Base-by-base conservation (phyloP, 2,797 vertebrate species). In the Morelia viridis region DNA sequence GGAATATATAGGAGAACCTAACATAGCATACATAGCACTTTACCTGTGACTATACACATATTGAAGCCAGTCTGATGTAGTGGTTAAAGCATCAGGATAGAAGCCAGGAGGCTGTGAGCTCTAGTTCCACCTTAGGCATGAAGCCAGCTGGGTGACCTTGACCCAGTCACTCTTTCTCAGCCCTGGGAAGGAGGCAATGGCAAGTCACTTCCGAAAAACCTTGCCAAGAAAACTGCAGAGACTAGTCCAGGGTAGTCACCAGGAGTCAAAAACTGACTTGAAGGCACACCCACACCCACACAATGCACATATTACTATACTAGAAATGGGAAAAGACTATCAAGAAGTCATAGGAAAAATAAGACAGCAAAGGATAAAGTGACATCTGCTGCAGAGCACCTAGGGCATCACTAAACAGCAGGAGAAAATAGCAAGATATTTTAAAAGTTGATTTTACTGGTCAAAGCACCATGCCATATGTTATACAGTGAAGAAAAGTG, bases 361-460 rank as follows among this genome's bases (percentile, higher is more conserved):
- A 28, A 68, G 17, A 5, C 80, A 58, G 58, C 68, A 94, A 93
- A 91, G 28, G 83, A 56, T 26, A n/a, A 35, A 90, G 86, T 60
- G 62, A 61, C 31, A 83, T 65, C 26, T 57, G 50, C 53, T 88
- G 65, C 58, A 85, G 62, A 61, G 60, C 35, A 60, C 58, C 76
- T 68, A 41, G 89, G 35, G 46, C 64, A 88, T 53, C 46, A n/a
- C 12, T 28, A 53, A 58, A 80, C 57, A 1, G 46, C 9, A 1
- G 46, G 6, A 71, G 19, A 91, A 76, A 91, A 41, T 6, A 58
- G 64, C 56, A 87, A 92, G 61, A 84, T 83, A 68, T 85, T 46
- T 76, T 91, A 62, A 58, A 87, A 11, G 58, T 31, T 41, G 17
- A 91, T 62, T 87, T 53, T 91, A 87, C 53, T 89, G 85, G 71